Percentiles rank a stretch among this genome's conserved stretches.
Evolutionary conservation across 2,113 vertebrate species (phyloP).

Genomic region (Notothenia rossii): DNA sequence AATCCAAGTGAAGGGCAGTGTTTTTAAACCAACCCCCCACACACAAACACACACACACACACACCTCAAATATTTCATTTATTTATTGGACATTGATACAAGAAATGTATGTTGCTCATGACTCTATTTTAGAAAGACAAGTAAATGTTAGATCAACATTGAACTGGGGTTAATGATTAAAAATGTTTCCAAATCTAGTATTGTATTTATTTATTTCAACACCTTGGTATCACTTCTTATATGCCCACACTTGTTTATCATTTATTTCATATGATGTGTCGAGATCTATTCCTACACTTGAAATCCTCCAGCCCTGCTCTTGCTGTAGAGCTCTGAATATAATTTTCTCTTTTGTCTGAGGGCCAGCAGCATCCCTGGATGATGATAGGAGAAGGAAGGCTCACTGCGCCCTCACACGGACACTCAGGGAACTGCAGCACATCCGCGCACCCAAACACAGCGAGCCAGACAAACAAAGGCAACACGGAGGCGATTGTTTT

Average conservation of each 20-base stretch:
- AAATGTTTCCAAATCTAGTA: not conserved
- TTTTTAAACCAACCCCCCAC: not conserved
- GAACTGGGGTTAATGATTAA: not conserved
- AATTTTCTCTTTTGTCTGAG: slow-evolving; percentile 74
- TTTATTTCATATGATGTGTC: not conserved
- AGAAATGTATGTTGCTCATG: not conserved
- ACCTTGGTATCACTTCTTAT: not conserved
- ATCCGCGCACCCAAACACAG: slow-evolving; percentile 8
- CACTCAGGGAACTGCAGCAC: slow-evolving; percentile 13
- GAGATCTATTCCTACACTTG: slow-evolving; percentile 10
- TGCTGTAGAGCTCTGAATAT: slow-evolving; percentile 44
- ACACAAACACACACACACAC: not conserved
- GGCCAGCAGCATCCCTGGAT: slow-evolving; percentile 54
- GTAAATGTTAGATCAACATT: not conserved
- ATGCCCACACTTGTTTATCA: not conserved
- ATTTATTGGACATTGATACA: not conserved
- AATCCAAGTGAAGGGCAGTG: slow-evolving; percentile 1
- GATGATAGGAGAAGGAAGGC: slow-evolving; percentile 27
- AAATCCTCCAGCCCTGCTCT: not conserved
- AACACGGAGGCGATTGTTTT: not conserved
- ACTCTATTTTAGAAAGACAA: not conserved
- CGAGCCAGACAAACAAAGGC: slow-evolving; percentile 45
- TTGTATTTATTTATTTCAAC: not conserved
- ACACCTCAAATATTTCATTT: not conserved
- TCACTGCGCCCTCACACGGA: slow-evolving; percentile 74